Conservation (phyloP, 2,113 vertebrate genomes). For the Chamaetylas fuelleborni region DNA sequence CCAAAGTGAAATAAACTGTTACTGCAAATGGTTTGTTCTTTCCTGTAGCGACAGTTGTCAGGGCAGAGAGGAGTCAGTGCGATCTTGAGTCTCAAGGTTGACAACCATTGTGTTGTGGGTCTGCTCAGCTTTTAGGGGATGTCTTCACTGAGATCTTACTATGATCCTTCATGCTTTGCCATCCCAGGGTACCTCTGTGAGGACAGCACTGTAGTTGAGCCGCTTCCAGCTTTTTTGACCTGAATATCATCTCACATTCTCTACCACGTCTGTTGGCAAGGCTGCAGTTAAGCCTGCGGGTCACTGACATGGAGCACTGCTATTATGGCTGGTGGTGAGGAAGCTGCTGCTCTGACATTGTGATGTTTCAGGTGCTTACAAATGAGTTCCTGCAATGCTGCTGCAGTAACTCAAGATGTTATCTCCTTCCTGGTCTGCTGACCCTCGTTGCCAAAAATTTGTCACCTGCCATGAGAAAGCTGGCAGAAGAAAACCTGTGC, state of each 20-base stretch:
- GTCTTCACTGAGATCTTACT: fast-evolving
- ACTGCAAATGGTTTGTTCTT: neutral
- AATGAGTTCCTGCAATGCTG: neutral
- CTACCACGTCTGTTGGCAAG: fast-evolving
- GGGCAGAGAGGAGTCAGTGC: fast-evolving
- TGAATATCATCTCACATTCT: neutral
- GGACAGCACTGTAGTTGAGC: neutral
- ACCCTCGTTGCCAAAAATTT: neutral
- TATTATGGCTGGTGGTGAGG: neutral
- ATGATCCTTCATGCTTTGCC: fast-evolving
- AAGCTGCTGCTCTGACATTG: neutral
- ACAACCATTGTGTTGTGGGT: neutral
- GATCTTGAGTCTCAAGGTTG: fast-evolving
- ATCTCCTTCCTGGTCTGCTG: neutral
- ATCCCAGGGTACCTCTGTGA: neutral
- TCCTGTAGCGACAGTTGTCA: fast-evolving
- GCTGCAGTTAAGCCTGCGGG: neutral
- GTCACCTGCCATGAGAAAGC: neutral
- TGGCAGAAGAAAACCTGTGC: neutral
- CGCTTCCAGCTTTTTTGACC: neutral
- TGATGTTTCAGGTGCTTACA: neutral
- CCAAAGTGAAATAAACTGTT: neutral
- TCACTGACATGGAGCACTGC: fast-evolving
- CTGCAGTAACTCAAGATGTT: neutral
- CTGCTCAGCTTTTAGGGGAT: neutral